These are phyloP conservation scores for Sebastes baramenuke DNA, from an alignment of 2,797 vertebrate genomes.

Conservation along the genomic window DNA sequence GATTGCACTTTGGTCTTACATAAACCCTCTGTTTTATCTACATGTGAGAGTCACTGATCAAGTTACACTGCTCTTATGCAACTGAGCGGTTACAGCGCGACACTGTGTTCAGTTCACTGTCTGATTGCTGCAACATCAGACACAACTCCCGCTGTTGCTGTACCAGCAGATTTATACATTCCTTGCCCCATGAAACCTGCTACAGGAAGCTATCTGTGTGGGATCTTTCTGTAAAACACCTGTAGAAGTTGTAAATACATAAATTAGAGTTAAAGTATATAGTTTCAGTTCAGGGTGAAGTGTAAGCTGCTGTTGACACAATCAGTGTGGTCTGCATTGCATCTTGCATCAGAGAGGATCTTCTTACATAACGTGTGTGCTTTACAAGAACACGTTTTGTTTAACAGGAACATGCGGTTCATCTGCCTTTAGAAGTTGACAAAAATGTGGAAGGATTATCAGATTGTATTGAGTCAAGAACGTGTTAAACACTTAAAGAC, in stretches of 20 bases:
- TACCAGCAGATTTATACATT: background rate
- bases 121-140: background rate
- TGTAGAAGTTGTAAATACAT: background rate
- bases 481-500: background rate
- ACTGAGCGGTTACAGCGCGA: constrained; percentile 12
- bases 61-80: constrained; percentile 50
- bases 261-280: background rate
- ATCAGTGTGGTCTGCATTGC: background rate
- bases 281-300: background rate
- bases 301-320: background rate
- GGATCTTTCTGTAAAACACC: background rate
- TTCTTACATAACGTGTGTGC: background rate
- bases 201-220: background rate
- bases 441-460: background rate
- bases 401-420: background rate
- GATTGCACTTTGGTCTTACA: constrained; percentile 42
- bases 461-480: background rate
- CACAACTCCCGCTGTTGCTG: background rate
- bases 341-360: background rate
- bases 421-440: background rate
- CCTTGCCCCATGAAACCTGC: too few species aligned
- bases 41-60: constrained; percentile 27
- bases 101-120: constrained; percentile 1
- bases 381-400: background rate
- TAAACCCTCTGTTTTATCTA: constrained; percentile 47